These are phyloP conservation scores for Watsonalla cultraria DNA, from an alignment of 2,888 invertebrate genomes.

Conservation along the genomic window DNA sequence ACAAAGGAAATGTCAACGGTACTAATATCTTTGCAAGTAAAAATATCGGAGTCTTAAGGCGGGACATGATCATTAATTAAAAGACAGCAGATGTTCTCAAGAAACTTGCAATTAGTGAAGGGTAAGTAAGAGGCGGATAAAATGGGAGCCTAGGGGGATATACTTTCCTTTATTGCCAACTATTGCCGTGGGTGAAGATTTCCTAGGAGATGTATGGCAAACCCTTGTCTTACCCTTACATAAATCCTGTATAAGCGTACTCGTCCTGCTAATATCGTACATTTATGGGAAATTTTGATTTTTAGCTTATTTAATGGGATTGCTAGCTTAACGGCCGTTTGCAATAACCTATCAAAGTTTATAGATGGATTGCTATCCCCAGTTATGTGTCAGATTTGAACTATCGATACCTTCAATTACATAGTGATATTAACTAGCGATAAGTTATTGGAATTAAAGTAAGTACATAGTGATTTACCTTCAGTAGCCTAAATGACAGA, in stretches of 20 bases:
- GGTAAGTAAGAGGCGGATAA: slow-evolving; percentile 30
- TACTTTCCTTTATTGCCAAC: slow-evolving; percentile 38
- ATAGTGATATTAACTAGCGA: too few relatives aligned
- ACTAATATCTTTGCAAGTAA: slow-evolving; percentile 15
- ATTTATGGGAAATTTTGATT: background rate
- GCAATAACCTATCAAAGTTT: too few relatives aligned
- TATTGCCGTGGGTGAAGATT: slow-evolving; percentile 14
- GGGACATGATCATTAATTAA: slow-evolving; percentile 61
- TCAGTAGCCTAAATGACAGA: too few relatives aligned
- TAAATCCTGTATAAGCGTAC: slow-evolving; percentile 10
- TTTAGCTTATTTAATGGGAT: background rate
- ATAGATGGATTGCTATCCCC: too few relatives aligned
- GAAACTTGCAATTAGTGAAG: slow-evolving; percentile 55
- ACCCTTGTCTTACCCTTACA: slow-evolving; percentile 14
- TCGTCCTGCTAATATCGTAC: background rate
- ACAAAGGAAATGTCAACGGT: slow-evolving; percentile 23
- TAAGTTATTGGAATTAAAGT: too few relatives aligned
- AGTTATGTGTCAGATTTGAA: too few relatives aligned
- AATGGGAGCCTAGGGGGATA: slow-evolving; percentile 33
- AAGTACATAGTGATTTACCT: too few relatives aligned
- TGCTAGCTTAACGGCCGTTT: too few relatives aligned
- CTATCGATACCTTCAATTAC: too few relatives aligned
- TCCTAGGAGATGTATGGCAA: slow-evolving; percentile 14
- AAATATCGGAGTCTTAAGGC: slow-evolving; percentile 25
- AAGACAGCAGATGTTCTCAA: slow-evolving; percentile 59